phyloP scores from a whole-genome alignment of 2,888 invertebrate genomes.

The Pseudolycoriella hygida region DNA sequence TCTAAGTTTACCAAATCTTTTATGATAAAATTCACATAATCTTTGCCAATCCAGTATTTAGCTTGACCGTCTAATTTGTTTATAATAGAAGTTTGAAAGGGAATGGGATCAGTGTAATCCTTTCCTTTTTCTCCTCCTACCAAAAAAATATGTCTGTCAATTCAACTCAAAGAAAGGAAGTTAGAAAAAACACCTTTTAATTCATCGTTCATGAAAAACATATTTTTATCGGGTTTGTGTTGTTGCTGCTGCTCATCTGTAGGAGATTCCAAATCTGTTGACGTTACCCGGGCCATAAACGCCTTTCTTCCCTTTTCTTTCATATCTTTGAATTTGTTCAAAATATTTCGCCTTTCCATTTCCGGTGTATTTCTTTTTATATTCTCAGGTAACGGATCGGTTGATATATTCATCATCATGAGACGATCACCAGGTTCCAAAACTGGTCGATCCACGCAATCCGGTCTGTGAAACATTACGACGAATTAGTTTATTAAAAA shows the following conservation, averaged over 20 bases:
- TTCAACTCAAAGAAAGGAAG: neutral
- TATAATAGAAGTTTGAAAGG: constrained; percentile 18
- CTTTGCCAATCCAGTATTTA: constrained; percentile 90
- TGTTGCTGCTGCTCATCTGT: constrained; percentile 10
- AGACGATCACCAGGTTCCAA: constrained; percentile 48
- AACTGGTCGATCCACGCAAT: constrained; percentile 28
- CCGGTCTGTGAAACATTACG: neutral
- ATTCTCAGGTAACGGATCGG: constrained; percentile 24
- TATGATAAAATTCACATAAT: constrained; percentile 89
- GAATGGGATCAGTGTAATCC: constrained; percentile 19
- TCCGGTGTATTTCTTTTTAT: constrained; percentile 44
- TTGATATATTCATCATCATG: constrained; percentile 26
- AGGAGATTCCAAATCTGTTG: constrained; percentile 10
- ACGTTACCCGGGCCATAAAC: constrained; percentile 31
- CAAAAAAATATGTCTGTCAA: neutral
- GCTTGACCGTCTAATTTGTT: constrained; percentile 43
- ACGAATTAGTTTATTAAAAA: neutral
- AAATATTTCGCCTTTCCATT: constrained; percentile 38
- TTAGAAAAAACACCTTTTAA: too few species aligned
- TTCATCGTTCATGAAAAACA: constrained; percentile 18
- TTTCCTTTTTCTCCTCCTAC: constrained; percentile 28
- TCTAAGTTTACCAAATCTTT: constrained; percentile 86
- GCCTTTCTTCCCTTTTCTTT: constrained; percentile 34
- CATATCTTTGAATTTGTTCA: constrained; percentile 35
- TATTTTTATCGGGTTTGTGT: constrained; percentile 10